Evolutionary conservation across 2,888 invertebrate genomes (phyloP), one percentile per base, ranked within the genome.

Genomic region (Heliconius charithonia): DNA sequence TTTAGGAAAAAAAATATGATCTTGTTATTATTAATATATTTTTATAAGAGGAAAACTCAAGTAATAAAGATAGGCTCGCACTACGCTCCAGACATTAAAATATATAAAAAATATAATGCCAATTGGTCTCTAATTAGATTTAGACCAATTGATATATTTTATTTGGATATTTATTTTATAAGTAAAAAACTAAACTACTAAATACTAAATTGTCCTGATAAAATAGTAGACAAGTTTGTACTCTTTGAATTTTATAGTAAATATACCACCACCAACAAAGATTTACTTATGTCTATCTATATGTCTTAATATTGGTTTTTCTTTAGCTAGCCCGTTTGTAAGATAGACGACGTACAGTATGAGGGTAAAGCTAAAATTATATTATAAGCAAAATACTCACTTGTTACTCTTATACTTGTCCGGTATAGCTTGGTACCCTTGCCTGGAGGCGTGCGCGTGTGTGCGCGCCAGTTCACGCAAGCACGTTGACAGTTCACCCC

Each of bases 351-450:
- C n/a, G n/a, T n/a, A n/a, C n/a, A n/a, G n/a, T n/a, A n/a, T n/a
- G n/a, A n/a, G n/a, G n/a, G n/a, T n/a, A n/a, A n/a, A n/a, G n/a
- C n/a, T n/a, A n/a, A 22, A 32, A 66, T 66, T 22, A n/a, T 16
- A 72, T 45, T 16, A 65, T 27, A 59, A 62, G 4, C 51, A 37
- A 22, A 7, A 67, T 1, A 91, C 95, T 93, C 86, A 97, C 96
- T 97, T 97, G 89, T 95, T 96, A 84, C 93, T 95, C 91, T 97
- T 97, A 94, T 98, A 99, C 93, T 99, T 99, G 88, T 98, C 98
- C 83, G 97, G 96, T 83, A 98, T 97, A 72, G 98, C 98, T 89
- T 97, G 97, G 88, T 98, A 98, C 63, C 96, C 96, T 84, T 97
- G 95, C 65, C 91, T 93, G 12, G 95, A 89, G 4, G 98, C 97